Percentiles rank a stretch among this genome's conserved stretches.
phyloP scores from a whole-genome alignment of 1,140 invertebrate genomes.

The Mactra quadrangularis region DNA sequence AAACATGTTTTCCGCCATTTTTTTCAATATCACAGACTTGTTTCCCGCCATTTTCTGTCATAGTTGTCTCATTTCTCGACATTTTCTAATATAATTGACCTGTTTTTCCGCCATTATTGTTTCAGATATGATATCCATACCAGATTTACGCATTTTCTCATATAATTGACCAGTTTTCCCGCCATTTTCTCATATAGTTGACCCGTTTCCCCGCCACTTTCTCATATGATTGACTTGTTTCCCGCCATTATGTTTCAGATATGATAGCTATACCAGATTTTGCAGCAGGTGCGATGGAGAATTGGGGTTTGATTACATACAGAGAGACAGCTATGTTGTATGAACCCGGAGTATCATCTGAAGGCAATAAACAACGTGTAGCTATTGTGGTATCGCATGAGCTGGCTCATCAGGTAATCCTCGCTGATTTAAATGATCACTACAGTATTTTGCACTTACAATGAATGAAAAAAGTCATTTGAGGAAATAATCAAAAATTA shows the following conservation, averaged over 20 bases:
- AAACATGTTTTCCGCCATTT: too few relatives aligned
- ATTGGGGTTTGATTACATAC: slow-evolving; percentile 95
- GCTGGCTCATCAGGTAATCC: slow-evolving; percentile 88
- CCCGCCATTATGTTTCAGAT: slow-evolving; percentile 23
- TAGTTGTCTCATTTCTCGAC: too few relatives aligned
- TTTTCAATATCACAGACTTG: too few relatives aligned
- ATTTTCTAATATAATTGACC: too few relatives aligned
- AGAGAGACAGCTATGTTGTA: slow-evolving; percentile 93
- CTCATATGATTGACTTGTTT: too few relatives aligned
- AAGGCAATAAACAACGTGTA: slow-evolving; percentile 87
- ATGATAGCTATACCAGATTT: slow-evolving; percentile 97
- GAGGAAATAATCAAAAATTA: neutral
- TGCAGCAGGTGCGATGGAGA: slow-evolving; percentile 97
- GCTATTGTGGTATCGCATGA: slow-evolving; percentile 92
- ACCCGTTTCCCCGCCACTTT: too few relatives aligned
- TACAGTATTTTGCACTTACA: neutral
- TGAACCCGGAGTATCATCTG: slow-evolving; percentile 83
- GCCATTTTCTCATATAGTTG: too few relatives aligned
- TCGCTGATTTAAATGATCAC: neutral
- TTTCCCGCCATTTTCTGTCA: too few relatives aligned
- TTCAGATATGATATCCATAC: too few relatives aligned
- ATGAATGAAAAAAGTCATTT: neutral
- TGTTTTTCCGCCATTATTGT: too few relatives aligned
- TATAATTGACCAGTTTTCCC: too few relatives aligned
- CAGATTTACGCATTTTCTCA: too few relatives aligned